phyloP scores from a whole-genome alignment of 2,888 invertebrate species.

The Yponomeuta cagnagella region DNA sequence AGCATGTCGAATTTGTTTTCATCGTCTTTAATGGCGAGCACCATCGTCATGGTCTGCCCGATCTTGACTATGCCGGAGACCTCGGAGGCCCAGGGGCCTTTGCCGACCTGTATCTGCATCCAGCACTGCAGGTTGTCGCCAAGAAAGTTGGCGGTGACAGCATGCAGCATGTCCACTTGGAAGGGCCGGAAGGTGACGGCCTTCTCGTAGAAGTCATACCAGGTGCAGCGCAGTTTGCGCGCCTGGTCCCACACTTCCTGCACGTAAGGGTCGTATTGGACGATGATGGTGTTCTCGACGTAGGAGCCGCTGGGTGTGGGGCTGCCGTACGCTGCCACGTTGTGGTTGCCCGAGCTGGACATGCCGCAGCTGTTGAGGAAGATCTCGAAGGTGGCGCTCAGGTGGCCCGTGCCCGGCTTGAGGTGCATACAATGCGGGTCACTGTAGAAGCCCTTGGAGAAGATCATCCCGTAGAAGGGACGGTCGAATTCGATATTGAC shows the following conservation, averaged over 20 bases:
- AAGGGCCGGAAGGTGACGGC: slow-evolving; percentile 96
- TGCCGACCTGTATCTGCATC: slow-evolving; percentile 98
- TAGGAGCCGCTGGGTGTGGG: slow-evolving; percentile 94
- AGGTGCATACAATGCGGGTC: slow-evolving; percentile 94
- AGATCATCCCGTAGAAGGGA: slow-evolving; percentile 97
- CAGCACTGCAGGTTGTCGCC: slow-evolving; percentile 97
- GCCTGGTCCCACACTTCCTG: slow-evolving; percentile 98
- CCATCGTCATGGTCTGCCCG: slow-evolving; percentile 98
- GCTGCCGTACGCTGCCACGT: slow-evolving; percentile 87
- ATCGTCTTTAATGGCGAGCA: slow-evolving; percentile 95
- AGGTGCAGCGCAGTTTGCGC: slow-evolving; percentile 92
- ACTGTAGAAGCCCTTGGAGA: slow-evolving; percentile 95
- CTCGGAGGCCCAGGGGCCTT: slow-evolving; percentile 98
- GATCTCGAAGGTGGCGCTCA: slow-evolving; percentile 95
- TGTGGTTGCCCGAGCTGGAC: slow-evolving; percentile 94
- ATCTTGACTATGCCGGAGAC: slow-evolving; percentile 97
- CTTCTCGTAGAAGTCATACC: slow-evolving; percentile 98
- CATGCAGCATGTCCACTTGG: slow-evolving; percentile 96
- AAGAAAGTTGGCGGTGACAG: slow-evolving; percentile 95
- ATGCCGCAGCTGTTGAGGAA: slow-evolving; percentile 95
- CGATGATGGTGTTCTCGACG: slow-evolving; percentile 95
- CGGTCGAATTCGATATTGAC: slow-evolving; percentile 96
- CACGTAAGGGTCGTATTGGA: slow-evolving; percentile 95
- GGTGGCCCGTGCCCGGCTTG: slow-evolving; percentile 92
- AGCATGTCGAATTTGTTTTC: slow-evolving; percentile 98